Percentiles rank a stretch among this genome's conserved stretches.
Evolutionary conservation across 1,140 invertebrate genomes (phyloP).

Genomic region (Anastrepha ludens): DNA sequence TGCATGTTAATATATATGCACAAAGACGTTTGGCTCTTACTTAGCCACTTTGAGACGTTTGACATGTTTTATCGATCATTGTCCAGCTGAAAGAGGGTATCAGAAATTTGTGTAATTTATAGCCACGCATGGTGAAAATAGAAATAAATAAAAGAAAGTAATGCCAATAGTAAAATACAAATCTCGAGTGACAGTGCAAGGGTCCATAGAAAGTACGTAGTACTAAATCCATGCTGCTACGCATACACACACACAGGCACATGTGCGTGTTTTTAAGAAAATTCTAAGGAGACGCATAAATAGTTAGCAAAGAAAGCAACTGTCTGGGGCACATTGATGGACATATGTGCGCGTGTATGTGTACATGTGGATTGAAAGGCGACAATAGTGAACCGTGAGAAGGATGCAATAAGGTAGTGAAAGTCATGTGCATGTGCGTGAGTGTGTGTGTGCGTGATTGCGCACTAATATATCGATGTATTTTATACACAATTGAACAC

Average conservation of each 20-base stretch:
- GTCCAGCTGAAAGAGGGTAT: constrained; percentile 37
- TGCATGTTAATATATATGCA: neutral
- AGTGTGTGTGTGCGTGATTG: neutral
- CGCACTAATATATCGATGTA: neutral
- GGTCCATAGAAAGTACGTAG: neutral
- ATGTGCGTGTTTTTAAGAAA: constrained; percentile 20
- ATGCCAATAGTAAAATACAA: constrained; percentile 46
- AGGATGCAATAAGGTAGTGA: constrained; percentile 49
- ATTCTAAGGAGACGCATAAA: constrained; percentile 18
- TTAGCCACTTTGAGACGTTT: constrained; percentile 41
- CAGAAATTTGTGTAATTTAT: constrained; percentile 38
- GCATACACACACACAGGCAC: neutral
- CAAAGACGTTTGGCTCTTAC: neutral
- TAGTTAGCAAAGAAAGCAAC: constrained; percentile 51
- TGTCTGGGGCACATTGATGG: neutral
- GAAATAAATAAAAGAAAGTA: constrained; percentile 51
- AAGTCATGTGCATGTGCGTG: constrained; percentile 1
- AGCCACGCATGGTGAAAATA: constrained; percentile 34
- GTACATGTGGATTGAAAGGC: constrained; percentile 29
- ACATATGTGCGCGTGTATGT: neutral
- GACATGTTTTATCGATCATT: constrained; percentile 51
- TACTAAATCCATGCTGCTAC: neutral
- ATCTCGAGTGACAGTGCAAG: constrained; percentile 29
- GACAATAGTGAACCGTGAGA: constrained; percentile 37
- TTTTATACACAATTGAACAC: neutral